Conservation (phyloP, 2,113 vertebrate genomes). For the Tinamus guttatus region DNA sequence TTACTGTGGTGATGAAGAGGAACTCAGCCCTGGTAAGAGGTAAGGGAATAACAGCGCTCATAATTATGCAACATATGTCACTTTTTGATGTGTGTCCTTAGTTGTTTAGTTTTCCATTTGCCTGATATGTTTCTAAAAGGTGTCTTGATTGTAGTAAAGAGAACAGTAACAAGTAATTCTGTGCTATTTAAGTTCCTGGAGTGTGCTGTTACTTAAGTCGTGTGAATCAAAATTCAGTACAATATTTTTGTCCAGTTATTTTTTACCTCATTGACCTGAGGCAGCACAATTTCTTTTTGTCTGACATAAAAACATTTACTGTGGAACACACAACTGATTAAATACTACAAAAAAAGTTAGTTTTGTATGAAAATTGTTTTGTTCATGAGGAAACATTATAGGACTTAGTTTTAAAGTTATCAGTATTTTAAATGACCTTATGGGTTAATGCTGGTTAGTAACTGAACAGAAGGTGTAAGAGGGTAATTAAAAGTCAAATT, state of each 20-base stretch:
- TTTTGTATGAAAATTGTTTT: neutral
- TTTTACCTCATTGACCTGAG: neutral
- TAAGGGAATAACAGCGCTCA: neutral
- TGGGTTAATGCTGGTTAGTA: neutral
- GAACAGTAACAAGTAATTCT: neutral
- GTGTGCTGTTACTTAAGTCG: neutral
- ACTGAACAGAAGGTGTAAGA: slow-evolving; percentile 18
- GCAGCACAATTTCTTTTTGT: neutral
- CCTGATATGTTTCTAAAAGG: neutral
- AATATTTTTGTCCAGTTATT: neutral
- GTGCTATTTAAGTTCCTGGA: neutral
- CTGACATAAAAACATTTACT: neutral
- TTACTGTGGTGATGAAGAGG: neutral
- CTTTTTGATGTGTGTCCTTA: neutral
- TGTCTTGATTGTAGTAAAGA: neutral
- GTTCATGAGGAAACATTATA: neutral
- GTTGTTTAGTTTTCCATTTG: neutral
- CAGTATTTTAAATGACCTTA: neutral
- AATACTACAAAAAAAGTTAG: neutral
- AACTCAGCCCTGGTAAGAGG: neutral
- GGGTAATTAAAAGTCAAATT: slow-evolving; percentile 61
- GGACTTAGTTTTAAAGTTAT: neutral
- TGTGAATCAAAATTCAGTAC: neutral
- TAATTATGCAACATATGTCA: neutral
- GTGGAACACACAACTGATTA: neutral